Evolutionary conservation across 2,797 vertebrate genomes (phyloP).

Genomic region (Rallus crepitans): DNA sequence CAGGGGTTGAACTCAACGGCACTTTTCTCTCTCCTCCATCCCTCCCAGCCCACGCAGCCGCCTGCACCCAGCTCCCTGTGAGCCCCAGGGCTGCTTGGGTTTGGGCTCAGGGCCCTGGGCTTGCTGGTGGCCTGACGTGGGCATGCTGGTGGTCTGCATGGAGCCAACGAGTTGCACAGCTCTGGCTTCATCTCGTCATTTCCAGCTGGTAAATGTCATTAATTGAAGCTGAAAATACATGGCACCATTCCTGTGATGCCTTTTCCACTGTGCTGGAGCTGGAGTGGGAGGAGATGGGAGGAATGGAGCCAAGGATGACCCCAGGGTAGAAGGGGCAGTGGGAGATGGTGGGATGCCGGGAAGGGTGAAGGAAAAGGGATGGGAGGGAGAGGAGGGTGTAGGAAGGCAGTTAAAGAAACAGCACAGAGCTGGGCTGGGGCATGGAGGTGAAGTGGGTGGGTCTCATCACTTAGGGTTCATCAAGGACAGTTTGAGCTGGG

Average conservation of each 20-base stretch:
- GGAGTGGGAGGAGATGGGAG: background rate
- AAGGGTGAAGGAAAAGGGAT: background rate
- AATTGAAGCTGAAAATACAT: background rate
- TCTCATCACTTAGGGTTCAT: background rate
- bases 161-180: background rate
- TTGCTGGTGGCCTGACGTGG: background rate
- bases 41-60: background rate
- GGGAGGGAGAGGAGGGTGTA: background rate
- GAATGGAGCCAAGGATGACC: background rate
- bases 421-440: background rate
- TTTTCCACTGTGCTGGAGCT: background rate
- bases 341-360: background rate
- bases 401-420: background rate
- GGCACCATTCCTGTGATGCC: rapidly evolving
- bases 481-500: background rate
- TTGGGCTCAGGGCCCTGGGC: background rate
- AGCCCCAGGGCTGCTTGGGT: background rate
- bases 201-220: background rate
- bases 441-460: rapidly evolving
- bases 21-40: background rate
- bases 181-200: background rate
- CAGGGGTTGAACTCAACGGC: background rate
- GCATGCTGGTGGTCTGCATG: background rate
- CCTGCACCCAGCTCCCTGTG: background rate
- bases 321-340: rapidly evolving